Percentiles rank a stretch among this genome's conserved stretches.
phyloP scores from a whole-genome alignment of 2,888 invertebrate genomes.

The Clostera curtula region DNA sequence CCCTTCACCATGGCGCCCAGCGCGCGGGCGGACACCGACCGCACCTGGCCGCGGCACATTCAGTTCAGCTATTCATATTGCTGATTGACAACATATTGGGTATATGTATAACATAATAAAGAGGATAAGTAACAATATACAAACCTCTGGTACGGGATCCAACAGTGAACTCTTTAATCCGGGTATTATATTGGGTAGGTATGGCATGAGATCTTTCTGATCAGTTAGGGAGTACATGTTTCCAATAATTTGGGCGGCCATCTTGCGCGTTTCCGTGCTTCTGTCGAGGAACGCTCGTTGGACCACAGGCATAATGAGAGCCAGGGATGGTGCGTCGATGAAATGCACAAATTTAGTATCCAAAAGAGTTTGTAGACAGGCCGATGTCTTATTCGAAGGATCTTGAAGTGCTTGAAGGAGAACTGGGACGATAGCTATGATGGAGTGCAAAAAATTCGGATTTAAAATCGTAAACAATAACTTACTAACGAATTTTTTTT shows the following conservation, averaged over 20 bases:
- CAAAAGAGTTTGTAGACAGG: constrained; percentile 93
- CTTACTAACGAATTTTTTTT: too few relatives aligned
- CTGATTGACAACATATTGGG: too few relatives aligned
- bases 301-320: constrained; percentile 99
- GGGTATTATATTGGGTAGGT: constrained; percentile 96
- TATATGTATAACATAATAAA: neutral
- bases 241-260: constrained; percentile 99
- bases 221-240: constrained; percentile 99
- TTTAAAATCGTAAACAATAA: neutral
- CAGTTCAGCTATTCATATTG: too few relatives aligned
- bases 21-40: constrained; percentile 96
- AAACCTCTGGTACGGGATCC: constrained; percentile 97
- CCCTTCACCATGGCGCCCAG: constrained; percentile 98
- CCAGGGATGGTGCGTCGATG: constrained; percentile 98
- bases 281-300: constrained; percentile 98
- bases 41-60: constrained; percentile 71
- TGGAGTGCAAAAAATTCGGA: neutral
- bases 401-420: constrained; percentile 94
- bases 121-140: constrained; percentile 2
- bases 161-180: constrained; percentile 95
- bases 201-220: constrained; percentile 98
- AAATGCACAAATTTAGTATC: constrained; percentile 99
- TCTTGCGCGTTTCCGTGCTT: constrained; percentile 97
- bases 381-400: constrained; percentile 95
- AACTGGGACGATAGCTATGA: constrained; percentile 86